A percentile compares a stretch with the other conserved stretches of the same genome.
Evolutionary conservation across 2,113 vertebrate genomes (phyloP).

Genomic region (Calypte anna): DNA sequence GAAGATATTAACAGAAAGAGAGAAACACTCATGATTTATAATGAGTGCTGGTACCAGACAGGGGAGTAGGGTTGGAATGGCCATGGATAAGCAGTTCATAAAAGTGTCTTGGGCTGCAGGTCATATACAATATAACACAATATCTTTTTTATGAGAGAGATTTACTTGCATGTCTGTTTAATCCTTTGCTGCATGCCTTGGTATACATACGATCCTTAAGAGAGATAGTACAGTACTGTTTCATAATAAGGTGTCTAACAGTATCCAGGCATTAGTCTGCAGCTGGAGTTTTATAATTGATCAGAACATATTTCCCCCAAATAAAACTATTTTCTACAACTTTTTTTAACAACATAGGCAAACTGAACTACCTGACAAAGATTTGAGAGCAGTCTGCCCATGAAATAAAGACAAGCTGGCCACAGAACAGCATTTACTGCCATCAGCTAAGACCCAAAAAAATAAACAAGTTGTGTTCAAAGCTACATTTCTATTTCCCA

Average conservation of each 20-base stretch:
- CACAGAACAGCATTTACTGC: not conserved
- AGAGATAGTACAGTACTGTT: slow-evolving; percentile 3
- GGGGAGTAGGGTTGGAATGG: slow-evolving; percentile 1
- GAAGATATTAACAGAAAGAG: not conserved
- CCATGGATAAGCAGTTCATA: slow-evolving; percentile 62
- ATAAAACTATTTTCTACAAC: not conserved
- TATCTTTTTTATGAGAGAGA: slow-evolving; percentile 55
- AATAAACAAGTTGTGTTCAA: not conserved
- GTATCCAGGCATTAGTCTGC: not conserved
- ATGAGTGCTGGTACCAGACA: slow-evolving; percentile 28
- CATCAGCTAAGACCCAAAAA: not conserved
- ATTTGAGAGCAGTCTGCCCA: not conserved
- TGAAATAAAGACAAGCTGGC: not conserved
- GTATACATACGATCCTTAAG: not conserved
- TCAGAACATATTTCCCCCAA: not conserved
- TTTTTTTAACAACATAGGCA: not conserved
- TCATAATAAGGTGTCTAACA: not conserved
- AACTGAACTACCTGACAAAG: not conserved
- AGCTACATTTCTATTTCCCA: not conserved
- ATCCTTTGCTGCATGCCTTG: slow-evolving; percentile 49
- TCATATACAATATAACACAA: slow-evolving; percentile 52
- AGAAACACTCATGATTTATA: slow-evolving; percentile 32
- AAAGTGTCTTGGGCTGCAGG: slow-evolving; percentile 59
- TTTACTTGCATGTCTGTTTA: slow-evolving; percentile 59
- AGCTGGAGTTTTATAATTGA: not conserved